Conservation (phyloP, 2,888 invertebrate species). For the Euspilapteryx auroguttella region DNA sequence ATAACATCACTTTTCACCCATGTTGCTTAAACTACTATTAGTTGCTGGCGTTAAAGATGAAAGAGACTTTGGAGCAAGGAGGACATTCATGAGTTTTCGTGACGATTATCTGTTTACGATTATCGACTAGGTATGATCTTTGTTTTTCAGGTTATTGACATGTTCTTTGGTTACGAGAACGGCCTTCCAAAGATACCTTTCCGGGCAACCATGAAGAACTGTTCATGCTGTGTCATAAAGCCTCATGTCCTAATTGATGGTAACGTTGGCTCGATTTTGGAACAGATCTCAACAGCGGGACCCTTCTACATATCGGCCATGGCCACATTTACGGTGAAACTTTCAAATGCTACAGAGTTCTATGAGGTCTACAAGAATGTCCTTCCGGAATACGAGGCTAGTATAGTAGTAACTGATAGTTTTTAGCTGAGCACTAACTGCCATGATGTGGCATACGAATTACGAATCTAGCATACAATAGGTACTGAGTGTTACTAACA, state of each 20-base stretch:
- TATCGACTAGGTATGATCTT: no score
- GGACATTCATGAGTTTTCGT: no score
- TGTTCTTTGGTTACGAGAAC: conserved; percentile 34
- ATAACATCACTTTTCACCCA: no score
- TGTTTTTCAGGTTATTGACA: conserved; percentile 31
- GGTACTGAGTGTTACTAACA: no score
- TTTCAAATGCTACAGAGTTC: conserved; percentile 84
- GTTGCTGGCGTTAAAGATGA: no score
- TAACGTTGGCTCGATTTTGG: conserved; percentile 71
- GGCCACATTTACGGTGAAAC: conserved; percentile 76
- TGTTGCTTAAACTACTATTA: no score
- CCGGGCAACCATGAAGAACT: conserved; percentile 64
- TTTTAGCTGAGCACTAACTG: neutral
- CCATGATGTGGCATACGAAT: no score
- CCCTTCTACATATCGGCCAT: conserved; percentile 78
- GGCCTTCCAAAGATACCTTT: conserved; percentile 25
- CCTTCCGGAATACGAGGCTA: conserved; percentile 72
- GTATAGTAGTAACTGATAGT: neutral
- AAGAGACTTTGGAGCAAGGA: no score
- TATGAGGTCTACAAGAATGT: conserved; percentile 90
- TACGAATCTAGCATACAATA: no score
- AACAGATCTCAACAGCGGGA: conserved; percentile 67
- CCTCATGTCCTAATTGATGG: conserved; percentile 85
- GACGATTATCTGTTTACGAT: no score
- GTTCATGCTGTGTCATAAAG: conserved; percentile 83